These are phyloP conservation scores for Charina bottae DNA, from an alignment of 2,113 vertebrate genomes.

Conservation along the genomic window DNA sequence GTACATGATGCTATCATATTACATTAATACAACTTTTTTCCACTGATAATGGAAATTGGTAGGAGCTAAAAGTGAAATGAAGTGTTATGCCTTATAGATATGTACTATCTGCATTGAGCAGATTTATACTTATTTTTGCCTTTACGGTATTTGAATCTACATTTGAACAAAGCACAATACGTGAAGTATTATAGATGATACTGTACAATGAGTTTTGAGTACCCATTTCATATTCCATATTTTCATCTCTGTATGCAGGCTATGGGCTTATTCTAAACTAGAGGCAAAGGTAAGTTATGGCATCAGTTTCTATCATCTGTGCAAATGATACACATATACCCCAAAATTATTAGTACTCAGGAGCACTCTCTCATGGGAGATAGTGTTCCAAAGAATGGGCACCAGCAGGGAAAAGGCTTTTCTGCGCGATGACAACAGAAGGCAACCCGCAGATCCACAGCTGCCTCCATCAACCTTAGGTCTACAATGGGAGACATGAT, in stretches of 20 bases:
- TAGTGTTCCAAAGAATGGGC: not conserved
- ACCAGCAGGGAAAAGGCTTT: not conserved
- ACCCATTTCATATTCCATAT: slow-evolving; percentile 6
- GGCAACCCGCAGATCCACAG: not conserved
- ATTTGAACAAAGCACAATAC: slow-evolving; percentile 52
- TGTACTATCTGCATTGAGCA: slow-evolving; percentile 65
- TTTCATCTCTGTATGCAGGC: slow-evolving; percentile 38
- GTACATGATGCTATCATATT: slow-evolving; percentile 55
- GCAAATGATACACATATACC: slow-evolving; percentile 1
- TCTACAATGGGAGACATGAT: not conserved
- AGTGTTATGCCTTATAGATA: slow-evolving; percentile 65
- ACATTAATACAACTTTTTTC: slow-evolving; percentile 64
- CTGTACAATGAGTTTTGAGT: not conserved
- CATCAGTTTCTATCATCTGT: not conserved
- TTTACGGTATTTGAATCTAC: slow-evolving; percentile 55
- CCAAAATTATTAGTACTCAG: not conserved
- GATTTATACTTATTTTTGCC: slow-evolving; percentile 56
- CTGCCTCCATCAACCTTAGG: not conserved
- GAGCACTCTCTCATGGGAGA: not conserved
- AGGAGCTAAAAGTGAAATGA: slow-evolving; percentile 66
- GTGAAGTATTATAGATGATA: slow-evolving; percentile 31
- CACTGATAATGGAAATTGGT: slow-evolving; percentile 70
- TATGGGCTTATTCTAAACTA: not conserved
- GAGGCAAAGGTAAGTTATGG: slow-evolving; percentile 27
- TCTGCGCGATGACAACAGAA: not conserved